phyloP scores from a whole-genome alignment of 2,113 vertebrate genomes.

The Maccullochella peelii region DNA sequence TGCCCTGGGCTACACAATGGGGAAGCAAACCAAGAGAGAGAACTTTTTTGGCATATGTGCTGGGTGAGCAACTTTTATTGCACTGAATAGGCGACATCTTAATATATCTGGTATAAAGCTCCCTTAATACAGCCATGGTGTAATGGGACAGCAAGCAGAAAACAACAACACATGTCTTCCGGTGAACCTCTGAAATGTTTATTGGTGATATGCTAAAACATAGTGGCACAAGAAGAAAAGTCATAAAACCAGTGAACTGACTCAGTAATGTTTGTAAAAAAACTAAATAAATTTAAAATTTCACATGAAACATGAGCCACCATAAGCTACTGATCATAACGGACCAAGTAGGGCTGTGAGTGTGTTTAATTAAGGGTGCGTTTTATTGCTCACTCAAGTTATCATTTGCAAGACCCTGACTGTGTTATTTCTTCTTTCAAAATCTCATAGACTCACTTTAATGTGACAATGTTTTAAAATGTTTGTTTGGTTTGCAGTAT shows the following conservation, averaged over 20 bases:
- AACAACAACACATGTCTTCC: neutral
- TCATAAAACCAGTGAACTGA: neutral
- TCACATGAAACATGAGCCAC: neutral
- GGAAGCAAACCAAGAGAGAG: neutral
- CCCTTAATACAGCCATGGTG: neutral
- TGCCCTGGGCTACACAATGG: neutral
- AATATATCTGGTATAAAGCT: too few relatives aligned
- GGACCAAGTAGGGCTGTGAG: neutral
- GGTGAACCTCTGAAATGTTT: neutral
- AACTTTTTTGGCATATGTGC: neutral
- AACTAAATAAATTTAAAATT: neutral
- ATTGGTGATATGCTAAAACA: neutral
- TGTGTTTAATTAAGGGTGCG: neutral
- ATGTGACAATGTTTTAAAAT: neutral
- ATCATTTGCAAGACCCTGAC: neutral
- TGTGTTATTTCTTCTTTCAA: neutral
- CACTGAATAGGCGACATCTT: neutral
- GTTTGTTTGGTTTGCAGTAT: conserved; percentile 52
- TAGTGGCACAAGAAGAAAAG: neutral
- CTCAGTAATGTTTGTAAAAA: neutral
- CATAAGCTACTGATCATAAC: neutral
- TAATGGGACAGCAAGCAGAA: neutral
- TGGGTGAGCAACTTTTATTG: neutral
- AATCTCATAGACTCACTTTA: neutral
- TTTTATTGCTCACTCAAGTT: neutral